Evolutionary conservation across 1,140 invertebrate species (phyloP).

Genomic region (Acromyrmex heyeri): DNA sequence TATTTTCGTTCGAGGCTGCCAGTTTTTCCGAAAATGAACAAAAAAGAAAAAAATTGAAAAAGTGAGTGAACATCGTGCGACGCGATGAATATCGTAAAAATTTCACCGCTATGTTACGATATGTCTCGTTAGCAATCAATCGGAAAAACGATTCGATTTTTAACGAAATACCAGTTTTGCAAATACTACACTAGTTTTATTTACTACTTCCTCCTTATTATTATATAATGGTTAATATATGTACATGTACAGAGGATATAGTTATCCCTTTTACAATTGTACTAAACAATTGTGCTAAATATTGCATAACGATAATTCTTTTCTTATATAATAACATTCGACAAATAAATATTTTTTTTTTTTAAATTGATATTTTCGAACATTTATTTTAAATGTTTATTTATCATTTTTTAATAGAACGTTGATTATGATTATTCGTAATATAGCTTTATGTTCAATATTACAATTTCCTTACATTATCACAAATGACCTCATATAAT

Average conservation of each 20-base stretch:
- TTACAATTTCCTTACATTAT: too few relatives aligned
- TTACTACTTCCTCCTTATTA: not conserved
- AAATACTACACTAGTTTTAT: not conserved
- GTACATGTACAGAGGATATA: not conserved
- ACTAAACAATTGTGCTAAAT: not conserved
- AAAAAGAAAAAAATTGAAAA: not conserved
- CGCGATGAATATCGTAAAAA: slow-evolving; percentile 1
- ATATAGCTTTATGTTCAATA: too few relatives aligned
- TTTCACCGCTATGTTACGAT: slow-evolving; percentile 22
- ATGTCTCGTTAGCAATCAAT: slow-evolving; percentile 29
- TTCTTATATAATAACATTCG: not conserved
- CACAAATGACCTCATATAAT: too few relatives aligned
- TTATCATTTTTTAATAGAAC: too few relatives aligned
- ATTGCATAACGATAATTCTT: not conserved
- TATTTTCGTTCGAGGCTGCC: not conserved
- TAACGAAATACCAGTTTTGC: slow-evolving; percentile 17
- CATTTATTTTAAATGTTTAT: too few relatives aligned
- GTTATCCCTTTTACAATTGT: not conserved
- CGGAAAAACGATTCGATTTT: slow-evolving; percentile 34
- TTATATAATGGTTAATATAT: not conserved
- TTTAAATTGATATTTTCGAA: too few relatives aligned
- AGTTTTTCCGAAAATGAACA: not conserved
- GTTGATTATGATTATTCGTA: too few relatives aligned
- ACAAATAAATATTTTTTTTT: too few relatives aligned
- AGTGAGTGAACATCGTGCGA: not conserved